Evolutionary conservation across 2,797 vertebrate species (phyloP).

Genomic region (Anas bernieri): DNA sequence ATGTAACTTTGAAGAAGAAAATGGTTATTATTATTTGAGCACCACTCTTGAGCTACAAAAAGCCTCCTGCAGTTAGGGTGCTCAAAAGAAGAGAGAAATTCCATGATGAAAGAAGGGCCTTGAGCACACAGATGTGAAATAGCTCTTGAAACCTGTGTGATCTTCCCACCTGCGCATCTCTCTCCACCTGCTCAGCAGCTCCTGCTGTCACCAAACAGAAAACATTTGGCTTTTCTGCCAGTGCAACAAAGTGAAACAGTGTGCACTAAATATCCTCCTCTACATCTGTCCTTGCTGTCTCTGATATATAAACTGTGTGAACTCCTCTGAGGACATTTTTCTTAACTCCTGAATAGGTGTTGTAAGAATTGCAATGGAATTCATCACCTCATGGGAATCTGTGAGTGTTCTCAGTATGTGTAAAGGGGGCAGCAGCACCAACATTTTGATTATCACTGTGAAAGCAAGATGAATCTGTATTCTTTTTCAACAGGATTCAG

Average conservation of each 20-base stretch:
- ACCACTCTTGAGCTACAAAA: background rate
- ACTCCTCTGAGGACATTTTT: constrained; percentile 11
- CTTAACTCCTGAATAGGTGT: background rate
- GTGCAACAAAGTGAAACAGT: constrained; percentile 13
- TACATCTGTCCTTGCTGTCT: background rate
- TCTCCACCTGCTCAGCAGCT: constrained; percentile 44
- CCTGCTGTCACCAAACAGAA: background rate
- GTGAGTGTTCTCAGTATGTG: background rate
- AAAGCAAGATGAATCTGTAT: background rate
- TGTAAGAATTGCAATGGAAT: background rate
- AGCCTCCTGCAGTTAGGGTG: background rate
- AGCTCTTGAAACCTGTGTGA: constrained; percentile 46
- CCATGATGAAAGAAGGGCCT: constrained; percentile 7
- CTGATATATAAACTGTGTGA: background rate
- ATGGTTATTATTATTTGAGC: constrained; percentile 13
- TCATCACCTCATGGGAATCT: background rate
- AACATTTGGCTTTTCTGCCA: constrained; percentile 20
- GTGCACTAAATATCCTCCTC: background rate
- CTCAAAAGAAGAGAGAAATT: constrained; percentile 45
- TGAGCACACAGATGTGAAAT: constrained; percentile 46
- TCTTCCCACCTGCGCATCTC: constrained; percentile 58
- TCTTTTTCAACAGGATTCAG: background rate
- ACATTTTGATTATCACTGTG: background rate
- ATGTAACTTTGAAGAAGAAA: constrained; percentile 16
- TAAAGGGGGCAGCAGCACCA: background rate